Evolutionary conservation across 2,888 invertebrate species (phyloP).

Genomic region (Synanthedon andrenaeformis): DNA sequence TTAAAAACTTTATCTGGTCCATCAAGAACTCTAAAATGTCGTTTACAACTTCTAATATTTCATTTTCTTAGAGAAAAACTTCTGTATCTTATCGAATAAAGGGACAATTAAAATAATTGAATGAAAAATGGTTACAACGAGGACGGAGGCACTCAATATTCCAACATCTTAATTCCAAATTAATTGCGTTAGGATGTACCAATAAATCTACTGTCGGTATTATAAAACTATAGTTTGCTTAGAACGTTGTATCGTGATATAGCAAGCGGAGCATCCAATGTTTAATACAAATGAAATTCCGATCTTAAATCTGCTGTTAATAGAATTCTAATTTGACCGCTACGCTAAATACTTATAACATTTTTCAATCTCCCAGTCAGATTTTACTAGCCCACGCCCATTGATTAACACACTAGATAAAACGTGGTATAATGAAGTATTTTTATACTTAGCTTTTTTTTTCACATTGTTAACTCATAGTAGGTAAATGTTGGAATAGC

Average conservation of each 20-base stretch:
- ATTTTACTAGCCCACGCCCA: constrained; percentile 55
- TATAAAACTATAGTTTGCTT: constrained; percentile 47
- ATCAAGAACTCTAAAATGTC: constrained; percentile 1
- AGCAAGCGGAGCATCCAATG: constrained; percentile 10
- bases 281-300: constrained; percentile 7
- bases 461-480: constrained; percentile 53
- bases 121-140: constrained; percentile 9
- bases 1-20: constrained; percentile 1
- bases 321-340: neutral
- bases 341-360: constrained; percentile 7
- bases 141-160: constrained; percentile 20
- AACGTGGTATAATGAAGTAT: constrained; percentile 56
- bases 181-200: constrained; percentile 47
- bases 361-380: constrained; percentile 21
- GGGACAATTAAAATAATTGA: constrained; percentile 4
- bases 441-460: constrained; percentile 51
- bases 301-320: constrained; percentile 9
- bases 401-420: constrained; percentile 59
- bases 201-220: constrained; percentile 50
- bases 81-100: constrained; percentile 4
- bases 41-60: constrained; percentile 1
- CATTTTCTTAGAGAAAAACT: neutral
- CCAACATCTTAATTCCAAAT: constrained; percentile 48
- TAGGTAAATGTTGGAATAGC: constrained; percentile 8
- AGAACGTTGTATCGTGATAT: constrained; percentile 17